Conservation (phyloP, 2,797 vertebrate genomes). For the Melanotaenia trifasciata region DNA sequence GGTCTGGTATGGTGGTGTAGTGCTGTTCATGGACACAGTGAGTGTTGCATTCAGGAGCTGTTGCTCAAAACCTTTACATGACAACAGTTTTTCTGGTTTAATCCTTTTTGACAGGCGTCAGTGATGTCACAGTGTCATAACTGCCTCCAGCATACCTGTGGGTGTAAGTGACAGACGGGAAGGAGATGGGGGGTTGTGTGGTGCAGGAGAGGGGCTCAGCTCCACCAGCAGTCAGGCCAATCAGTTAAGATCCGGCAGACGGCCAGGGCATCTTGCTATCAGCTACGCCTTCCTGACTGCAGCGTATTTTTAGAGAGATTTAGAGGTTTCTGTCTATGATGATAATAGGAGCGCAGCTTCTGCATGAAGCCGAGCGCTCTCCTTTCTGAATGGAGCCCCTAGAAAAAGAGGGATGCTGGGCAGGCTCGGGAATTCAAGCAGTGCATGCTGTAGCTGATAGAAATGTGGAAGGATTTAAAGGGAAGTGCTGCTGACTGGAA, state of each 20-base stretch:
- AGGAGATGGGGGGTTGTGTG: conserved; percentile 30
- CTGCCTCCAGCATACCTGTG: conserved; percentile 49
- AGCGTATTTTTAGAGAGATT: conserved; percentile 79
- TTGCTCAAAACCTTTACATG: conserved; percentile 17
- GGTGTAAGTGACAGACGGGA: conserved; percentile 65
- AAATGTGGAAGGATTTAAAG: conserved; percentile 43
- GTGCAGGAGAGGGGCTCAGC: conserved; percentile 43
- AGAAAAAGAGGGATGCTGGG: conserved; percentile 51
- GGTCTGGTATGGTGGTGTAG: not conserved
- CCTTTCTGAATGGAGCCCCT: conserved; percentile 43
- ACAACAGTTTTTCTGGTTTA: not conserved
- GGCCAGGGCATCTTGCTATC: conserved; percentile 66
- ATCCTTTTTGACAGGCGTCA: conserved; percentile 32
- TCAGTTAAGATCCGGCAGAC: conserved; percentile 69
- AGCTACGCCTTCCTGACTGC: conserved; percentile 48
- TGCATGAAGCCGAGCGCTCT: conserved; percentile 46
- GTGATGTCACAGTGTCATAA: conserved; percentile 28
- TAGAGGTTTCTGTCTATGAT: conserved; percentile 72
- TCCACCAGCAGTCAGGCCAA: conserved; percentile 57
- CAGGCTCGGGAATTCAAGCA: conserved; percentile 31
- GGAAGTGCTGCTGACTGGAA: conserved; percentile 23
- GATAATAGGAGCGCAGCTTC: conserved; percentile 66
- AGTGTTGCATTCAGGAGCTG: conserved; percentile 1
- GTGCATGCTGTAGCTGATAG: conserved; percentile 29
- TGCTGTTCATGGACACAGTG: not conserved